A percentile compares a stretch with the other conserved stretches of the same genome.
Evolutionary conservation across 2,797 vertebrate genomes (phyloP).

Genomic region (Danio kyathit): DNA sequence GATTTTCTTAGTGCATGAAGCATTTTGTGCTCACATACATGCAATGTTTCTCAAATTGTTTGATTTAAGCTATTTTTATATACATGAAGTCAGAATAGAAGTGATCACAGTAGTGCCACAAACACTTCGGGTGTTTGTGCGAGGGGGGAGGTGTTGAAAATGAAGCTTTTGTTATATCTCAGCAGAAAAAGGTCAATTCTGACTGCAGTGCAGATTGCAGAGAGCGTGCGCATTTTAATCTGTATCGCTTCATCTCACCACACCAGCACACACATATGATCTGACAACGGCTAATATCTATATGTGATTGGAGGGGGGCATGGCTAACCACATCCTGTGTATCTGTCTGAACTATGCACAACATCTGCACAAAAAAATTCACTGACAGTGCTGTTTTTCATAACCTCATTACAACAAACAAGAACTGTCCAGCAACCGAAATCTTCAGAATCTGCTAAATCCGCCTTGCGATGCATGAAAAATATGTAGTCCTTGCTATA

Average conservation of each 20-base stretch:
- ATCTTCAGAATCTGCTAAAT: not conserved
- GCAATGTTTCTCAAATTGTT: not conserved
- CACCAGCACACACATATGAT: not conserved
- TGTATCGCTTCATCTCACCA: slow-evolving; percentile 32
- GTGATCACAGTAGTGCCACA: not conserved
- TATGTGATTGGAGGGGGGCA: slow-evolving; percentile 30
- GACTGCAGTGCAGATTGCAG: slow-evolving; percentile 25
- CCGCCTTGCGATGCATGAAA: not conserved
- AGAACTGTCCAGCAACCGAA: not conserved
- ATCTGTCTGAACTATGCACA: slow-evolving; percentile 39
- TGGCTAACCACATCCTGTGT: slow-evolving; percentile 61
- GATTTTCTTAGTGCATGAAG: not conserved
- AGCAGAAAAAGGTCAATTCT: slow-evolving; percentile 34
- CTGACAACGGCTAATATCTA: slow-evolving; percentile 37
- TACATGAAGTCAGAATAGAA: not conserved
- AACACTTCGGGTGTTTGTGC: not conserved
- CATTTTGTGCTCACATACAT: not conserved
- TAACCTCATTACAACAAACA: slow-evolving; percentile 10
- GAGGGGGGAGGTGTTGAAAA: slow-evolving; percentile 8
- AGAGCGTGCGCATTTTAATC: not conserved
- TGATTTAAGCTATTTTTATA: not conserved
- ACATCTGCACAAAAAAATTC: slow-evolving; percentile 38
- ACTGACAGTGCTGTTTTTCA: slow-evolving; percentile 49
- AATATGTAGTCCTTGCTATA: no score
- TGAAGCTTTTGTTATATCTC: slow-evolving; percentile 51